phyloP scores from a whole-genome alignment of 2,797 vertebrate genomes.

The Acropternis orthonyx region DNA sequence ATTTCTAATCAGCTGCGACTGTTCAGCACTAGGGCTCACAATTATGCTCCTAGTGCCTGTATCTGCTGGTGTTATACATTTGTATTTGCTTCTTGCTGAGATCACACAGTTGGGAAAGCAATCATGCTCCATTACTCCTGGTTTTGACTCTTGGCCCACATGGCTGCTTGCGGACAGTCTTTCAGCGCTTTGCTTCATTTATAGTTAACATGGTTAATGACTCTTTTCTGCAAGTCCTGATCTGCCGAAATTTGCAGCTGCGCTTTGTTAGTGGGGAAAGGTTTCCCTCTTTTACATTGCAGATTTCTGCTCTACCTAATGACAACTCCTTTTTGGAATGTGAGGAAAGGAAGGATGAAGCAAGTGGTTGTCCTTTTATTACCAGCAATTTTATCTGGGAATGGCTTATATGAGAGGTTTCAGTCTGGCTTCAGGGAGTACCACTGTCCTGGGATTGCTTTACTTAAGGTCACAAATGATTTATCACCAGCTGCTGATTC shows the following conservation, averaged over 20 bases:
- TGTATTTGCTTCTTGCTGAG: slow-evolving; percentile 49
- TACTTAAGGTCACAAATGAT: slow-evolving; percentile 56
- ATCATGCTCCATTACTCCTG: slow-evolving; percentile 45
- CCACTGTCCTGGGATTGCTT: slow-evolving; percentile 10
- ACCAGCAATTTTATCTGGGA: neutral
- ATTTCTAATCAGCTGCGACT: slow-evolving; percentile 43
- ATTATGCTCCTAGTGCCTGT: slow-evolving; percentile 39
- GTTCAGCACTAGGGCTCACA: neutral
- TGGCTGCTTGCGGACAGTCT: neutral
- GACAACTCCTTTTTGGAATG: neutral
- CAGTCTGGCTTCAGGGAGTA: slow-evolving; percentile 27
- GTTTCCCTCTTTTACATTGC: neutral
- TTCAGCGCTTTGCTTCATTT: slow-evolving; percentile 5
- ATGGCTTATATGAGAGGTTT: slow-evolving; percentile 36
- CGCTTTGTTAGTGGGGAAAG: neutral
- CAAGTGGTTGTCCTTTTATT: slow-evolving; percentile 23
- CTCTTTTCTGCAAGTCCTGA: slow-evolving; percentile 7
- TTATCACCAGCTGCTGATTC: slow-evolving; percentile 25
- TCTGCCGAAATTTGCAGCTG: slow-evolving; percentile 42
- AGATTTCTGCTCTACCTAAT: neutral
- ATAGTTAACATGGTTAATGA: slow-evolving; percentile 17
- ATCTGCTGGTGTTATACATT: slow-evolving; percentile 25
- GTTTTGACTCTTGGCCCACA: slow-evolving; percentile 48
- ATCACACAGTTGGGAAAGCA: slow-evolving; percentile 20
- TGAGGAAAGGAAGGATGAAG: slow-evolving; percentile 18